phyloP scores from a whole-genome alignment of 2,797 vertebrate genomes.

The Epinephelus malabaricus region DNA sequence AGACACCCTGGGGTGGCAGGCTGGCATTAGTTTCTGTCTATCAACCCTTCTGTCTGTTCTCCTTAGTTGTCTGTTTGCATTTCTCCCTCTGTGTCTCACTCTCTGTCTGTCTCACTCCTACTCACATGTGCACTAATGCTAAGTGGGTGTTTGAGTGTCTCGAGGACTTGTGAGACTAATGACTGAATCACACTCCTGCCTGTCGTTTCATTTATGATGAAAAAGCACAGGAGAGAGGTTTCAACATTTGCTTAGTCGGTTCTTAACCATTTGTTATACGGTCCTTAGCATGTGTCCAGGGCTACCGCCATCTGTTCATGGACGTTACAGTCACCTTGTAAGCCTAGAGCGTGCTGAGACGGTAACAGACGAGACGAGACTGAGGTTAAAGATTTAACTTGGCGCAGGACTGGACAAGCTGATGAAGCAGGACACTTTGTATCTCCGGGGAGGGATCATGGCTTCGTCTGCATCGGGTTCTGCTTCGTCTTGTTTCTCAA shows the following conservation, averaged over 20 bases:
- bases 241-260: constrained; percentile 55
- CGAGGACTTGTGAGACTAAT: constrained; percentile 45
- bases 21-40: constrained; percentile 43
- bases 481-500: constrained; percentile 73
- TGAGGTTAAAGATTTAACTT: constrained; percentile 58
- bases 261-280: constrained; percentile 44
- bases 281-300: constrained; percentile 32
- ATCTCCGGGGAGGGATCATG: constrained; percentile 51
- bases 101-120: constrained; percentile 19
- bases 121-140: constrained; percentile 58
- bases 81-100: constrained; percentile 31
- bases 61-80: constrained; percentile 49
- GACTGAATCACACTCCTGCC: constrained; percentile 16
- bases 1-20: constrained; percentile 30
- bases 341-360: constrained; percentile 48
- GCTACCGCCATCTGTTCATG: constrained; percentile 58
- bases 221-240: neutral
- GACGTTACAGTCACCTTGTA: constrained; percentile 48
- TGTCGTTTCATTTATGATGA: constrained; percentile 12
- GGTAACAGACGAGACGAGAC: constrained; percentile 49
- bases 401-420: constrained; percentile 51
- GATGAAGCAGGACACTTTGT: constrained; percentile 58
- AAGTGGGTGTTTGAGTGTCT: constrained; percentile 75
- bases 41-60: constrained; percentile 37
- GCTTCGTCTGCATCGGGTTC: constrained; percentile 56